phyloP scores from a whole-genome alignment of 1,140 invertebrate genomes.

The Lutraria rhynchaena region DNA sequence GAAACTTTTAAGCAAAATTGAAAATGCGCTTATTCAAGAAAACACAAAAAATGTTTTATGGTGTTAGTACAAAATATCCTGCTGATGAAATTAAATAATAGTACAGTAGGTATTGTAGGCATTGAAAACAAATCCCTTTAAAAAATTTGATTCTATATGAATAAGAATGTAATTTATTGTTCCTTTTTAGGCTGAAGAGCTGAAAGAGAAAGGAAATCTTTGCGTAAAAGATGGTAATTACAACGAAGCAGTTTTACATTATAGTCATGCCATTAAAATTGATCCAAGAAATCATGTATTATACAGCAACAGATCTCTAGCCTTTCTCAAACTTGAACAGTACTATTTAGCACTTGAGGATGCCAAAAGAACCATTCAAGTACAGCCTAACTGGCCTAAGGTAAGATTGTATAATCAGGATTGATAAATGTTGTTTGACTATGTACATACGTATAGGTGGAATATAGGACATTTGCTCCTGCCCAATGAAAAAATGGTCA shows the following conservation, averaged over 20 bases:
- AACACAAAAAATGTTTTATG: too few species aligned
- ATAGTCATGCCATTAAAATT: conserved; percentile 90
- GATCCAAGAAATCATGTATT: conserved; percentile 88
- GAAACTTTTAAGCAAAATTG: too few species aligned
- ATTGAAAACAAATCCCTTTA: too few species aligned
- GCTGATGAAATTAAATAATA: too few species aligned
- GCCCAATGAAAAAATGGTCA: not conserved
- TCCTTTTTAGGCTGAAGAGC: conserved; percentile 81
- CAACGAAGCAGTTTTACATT: conserved; percentile 90
- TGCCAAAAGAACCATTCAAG: conserved; percentile 88
- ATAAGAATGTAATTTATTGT: too few species aligned
- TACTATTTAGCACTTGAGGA: conserved; percentile 90
- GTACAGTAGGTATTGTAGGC: too few species aligned
- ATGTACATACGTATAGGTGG: not conserved
- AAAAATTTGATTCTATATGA: too few species aligned
- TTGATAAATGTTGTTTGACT: not conserved
- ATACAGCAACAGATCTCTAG: conserved; percentile 91
- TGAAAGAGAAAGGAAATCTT: conserved; percentile 90
- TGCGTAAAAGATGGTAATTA: conserved; percentile 89
- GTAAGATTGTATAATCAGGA: conserved; percentile 82
- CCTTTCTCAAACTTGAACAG: conserved; percentile 90
- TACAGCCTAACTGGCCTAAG: conserved; percentile 91
- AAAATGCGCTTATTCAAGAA: too few species aligned
- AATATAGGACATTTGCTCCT: not conserved
- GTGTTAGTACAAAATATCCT: too few species aligned